Percentiles rank a stretch among this genome's conserved stretches.
phyloP scores from a whole-genome alignment of 2,113 vertebrate species.

The Patagioenas fasciata region DNA sequence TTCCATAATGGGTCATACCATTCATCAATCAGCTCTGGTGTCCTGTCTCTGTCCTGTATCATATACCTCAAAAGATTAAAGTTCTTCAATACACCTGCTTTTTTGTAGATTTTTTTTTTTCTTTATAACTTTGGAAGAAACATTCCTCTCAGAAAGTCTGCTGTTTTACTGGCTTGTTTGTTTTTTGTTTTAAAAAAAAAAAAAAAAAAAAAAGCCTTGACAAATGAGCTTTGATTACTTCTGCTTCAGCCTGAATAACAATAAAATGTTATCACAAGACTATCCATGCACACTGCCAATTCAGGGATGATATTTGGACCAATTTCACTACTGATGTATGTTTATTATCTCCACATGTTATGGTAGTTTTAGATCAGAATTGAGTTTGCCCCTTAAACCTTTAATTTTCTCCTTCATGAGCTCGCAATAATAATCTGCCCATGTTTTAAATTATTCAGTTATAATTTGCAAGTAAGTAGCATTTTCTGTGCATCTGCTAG shows the following conservation, averaged over 20 bases:
- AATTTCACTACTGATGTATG: neutral
- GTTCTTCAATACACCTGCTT: neutral
- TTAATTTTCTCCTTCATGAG: slow-evolving; percentile 53
- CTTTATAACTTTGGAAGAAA: neutral
- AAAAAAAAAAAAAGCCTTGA: neutral
- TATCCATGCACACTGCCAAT: neutral
- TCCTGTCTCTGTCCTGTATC: neutral
- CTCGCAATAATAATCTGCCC: slow-evolving; percentile 10
- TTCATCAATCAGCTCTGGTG: neutral
- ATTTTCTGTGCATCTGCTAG: neutral
- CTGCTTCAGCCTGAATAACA: neutral
- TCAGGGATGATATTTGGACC: neutral
- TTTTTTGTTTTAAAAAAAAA: no score
- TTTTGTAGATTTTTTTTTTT: neutral
- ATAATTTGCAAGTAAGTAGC: neutral
- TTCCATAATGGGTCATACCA: neutral
- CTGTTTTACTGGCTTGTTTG: no score
- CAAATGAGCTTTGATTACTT: slow-evolving; percentile 25
- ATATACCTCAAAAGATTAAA: neutral
- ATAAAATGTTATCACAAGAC: neutral
- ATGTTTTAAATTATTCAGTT: slow-evolving; percentile 43
- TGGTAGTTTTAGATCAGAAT: slow-evolving; percentile 21
- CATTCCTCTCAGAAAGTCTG: neutral
- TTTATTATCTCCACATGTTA: slow-evolving; percentile 16
- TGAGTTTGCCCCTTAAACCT: slow-evolving; percentile 32